Percentiles rank a stretch among this genome's conserved stretches.
Evolutionary conservation across 2,888 invertebrate species (phyloP).

Genomic region (Tenthredo distinguenda): DNA sequence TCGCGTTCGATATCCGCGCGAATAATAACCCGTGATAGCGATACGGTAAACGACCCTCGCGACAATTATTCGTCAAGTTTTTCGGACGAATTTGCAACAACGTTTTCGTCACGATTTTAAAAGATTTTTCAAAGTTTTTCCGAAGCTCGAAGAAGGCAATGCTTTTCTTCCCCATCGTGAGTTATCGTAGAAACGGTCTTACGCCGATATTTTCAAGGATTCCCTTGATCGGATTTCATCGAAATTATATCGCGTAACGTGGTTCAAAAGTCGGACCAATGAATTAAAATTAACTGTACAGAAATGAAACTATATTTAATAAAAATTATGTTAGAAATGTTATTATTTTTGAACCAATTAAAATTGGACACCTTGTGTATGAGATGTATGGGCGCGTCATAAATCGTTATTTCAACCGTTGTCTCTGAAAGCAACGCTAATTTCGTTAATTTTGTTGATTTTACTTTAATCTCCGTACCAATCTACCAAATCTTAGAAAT

Average conservation of each 20-base stretch:
- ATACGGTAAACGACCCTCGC: too few species aligned
- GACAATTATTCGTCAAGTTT: too few species aligned
- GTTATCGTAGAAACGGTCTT: neutral
- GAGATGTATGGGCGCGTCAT: neutral
- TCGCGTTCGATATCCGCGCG: too few species aligned
- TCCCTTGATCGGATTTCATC: neutral
- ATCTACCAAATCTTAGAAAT: constrained; percentile 53
- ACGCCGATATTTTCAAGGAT: neutral
- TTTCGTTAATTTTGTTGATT: constrained; percentile 44
- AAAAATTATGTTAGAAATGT: neutral
- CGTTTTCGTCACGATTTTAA: too few species aligned
- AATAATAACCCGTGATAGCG: too few species aligned
- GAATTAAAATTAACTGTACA: too few species aligned
- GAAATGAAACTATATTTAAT: neutral
- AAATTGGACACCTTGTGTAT: neutral
- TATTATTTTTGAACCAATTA: neutral
- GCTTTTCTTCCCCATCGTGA: neutral
- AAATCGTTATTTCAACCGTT: neutral
- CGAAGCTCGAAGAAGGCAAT: neutral
- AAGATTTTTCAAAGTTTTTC: too few species aligned
- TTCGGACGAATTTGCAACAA: too few species aligned
- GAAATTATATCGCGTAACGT: neutral
- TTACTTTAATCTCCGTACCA: constrained; percentile 17
- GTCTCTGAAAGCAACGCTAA: constrained; percentile 30
- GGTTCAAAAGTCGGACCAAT: too few species aligned